Evolutionary conservation across 2,888 invertebrate genomes (phyloP).

Genomic region (Cerceris rybyensis): DNA sequence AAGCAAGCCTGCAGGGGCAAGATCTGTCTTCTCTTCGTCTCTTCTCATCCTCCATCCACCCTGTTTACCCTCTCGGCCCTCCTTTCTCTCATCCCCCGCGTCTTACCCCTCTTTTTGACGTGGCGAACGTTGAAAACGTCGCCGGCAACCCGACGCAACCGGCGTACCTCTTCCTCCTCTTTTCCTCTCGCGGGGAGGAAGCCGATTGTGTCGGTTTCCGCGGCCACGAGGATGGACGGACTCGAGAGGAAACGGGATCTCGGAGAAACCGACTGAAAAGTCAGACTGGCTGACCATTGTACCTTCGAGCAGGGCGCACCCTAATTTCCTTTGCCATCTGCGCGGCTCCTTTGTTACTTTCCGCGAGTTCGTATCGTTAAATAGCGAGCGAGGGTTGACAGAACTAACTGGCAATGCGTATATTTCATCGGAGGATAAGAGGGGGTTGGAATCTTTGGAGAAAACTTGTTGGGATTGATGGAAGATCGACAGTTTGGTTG

Average conservation of each 20-base stretch:
- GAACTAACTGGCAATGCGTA: too few relatives aligned
- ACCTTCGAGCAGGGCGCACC: slow-evolving; percentile 14
- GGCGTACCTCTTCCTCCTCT: neutral
- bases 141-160: neutral
- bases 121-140: slow-evolving; percentile 4
- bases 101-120: neutral
- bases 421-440: too few relatives aligned
- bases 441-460: too few relatives aligned
- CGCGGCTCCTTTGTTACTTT: slow-evolving; percentile 26
- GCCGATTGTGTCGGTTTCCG: slow-evolving; percentile 58
- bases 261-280: slow-evolving; percentile 38
- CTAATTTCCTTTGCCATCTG: slow-evolving; percentile 51
- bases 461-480: too few relatives aligned
- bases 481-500: neutral
- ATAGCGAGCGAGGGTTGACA: neutral
- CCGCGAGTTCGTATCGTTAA: slow-evolving; percentile 5
- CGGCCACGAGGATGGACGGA: slow-evolving; percentile 39
- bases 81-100: too few relatives aligned
- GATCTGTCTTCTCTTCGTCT: slow-evolving; percentile 40
- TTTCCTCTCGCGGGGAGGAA: slow-evolving; percentile 44
- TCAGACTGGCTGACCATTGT: slow-evolving; percentile 61
- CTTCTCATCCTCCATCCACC: neutral
- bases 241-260: slow-evolving; percentile 29
- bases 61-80: too few relatives aligned
- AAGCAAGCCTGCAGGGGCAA: slow-evolving; percentile 70